Evolutionary conservation across 2,888 invertebrate genomes (phyloP), one percentile per base, ranked within the genome.

Genomic region (Agrotis ipsilon): DNA sequence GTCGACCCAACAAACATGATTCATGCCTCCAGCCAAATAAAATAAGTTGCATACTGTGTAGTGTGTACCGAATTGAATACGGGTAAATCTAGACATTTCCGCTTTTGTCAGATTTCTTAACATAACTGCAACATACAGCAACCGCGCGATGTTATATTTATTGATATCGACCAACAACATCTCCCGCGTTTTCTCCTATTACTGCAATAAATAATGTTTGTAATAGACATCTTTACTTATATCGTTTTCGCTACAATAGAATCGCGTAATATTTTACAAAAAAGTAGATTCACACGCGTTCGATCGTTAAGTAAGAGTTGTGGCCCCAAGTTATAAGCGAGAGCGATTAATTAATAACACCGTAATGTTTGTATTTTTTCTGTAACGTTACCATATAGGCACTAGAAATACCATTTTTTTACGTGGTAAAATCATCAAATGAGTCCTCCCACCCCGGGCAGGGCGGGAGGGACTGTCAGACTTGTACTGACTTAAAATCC

Each of bases 231-330:
- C 48, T 68, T 63, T 60, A 57, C 62, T 75, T 78, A 43, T 64
- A 78, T 46, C 68, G 59, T 72, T 79, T 75, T 75, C 69, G 54
- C 68, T 51, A 76, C 83, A 80, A 73, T 78, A 59, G 74, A 57
- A 59, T 57, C 74, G 72, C 78, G 84, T 84, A 83, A 84, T 84
- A 78, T 78, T 78, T 79, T 63, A 75, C 63, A 68, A 71, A 76
- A 82, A 83, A 83, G 75, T 45, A 16, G 52, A 69, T 78, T 84
- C 83, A 78, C 85, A 84, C 78, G 83, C 83, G 72, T 69, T 78
- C 52, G 67, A 71, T 80, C 73, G 75, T 78, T 81, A 72, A 60
- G 72, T 79, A 81, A 82, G 39, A 74, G 67, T 72, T 2, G 24
- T 54, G 19, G 16, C 9, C 1, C 2, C 21, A 62, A 65, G 14